These are phyloP conservation scores for Aldrovandia affinis DNA, from an alignment of 2,797 vertebrate genomes.

Conservation along the genomic window DNA sequence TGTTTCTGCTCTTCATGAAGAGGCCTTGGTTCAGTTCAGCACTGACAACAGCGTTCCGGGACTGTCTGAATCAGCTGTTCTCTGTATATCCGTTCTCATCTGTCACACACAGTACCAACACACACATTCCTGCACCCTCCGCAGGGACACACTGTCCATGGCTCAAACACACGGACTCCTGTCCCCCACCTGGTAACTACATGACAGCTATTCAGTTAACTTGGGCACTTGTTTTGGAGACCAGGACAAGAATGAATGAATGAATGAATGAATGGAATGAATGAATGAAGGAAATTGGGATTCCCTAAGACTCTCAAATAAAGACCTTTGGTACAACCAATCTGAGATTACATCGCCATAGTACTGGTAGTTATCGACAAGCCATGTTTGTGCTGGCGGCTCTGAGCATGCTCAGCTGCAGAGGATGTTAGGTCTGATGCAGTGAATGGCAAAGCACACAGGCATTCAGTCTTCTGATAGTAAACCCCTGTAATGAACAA, in stretches of 20 bases:
- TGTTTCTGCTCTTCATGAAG: background rate
- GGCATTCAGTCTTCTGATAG: background rate
- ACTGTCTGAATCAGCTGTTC: constrained; percentile 17
- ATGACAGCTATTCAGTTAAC: background rate
- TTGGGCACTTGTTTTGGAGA: background rate
- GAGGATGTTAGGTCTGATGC: too few species aligned
- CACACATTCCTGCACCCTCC: background rate
- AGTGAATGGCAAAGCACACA: background rate
- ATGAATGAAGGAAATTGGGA: too few species aligned
- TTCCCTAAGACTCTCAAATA: too few species aligned
- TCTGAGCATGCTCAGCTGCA: background rate
- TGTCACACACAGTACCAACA: background rate
- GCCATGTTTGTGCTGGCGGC: background rate
- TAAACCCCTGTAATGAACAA: background rate
- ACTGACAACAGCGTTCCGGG: background rate
- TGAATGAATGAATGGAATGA: background rate
- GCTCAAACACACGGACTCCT: too few species aligned
- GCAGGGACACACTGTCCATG: background rate
- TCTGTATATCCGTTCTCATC: background rate
- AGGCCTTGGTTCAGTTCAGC: background rate
- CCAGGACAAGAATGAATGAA: background rate
- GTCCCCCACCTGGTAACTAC: background rate
- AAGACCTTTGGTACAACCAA: background rate
- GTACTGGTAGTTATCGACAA: background rate
- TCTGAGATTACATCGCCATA: too few species aligned